A percentile compares a stretch with the other conserved stretches of the same genome.
Evolutionary conservation across 2,797 vertebrate genomes (phyloP).

Genomic region (Dendrocincla tyrannina): DNA sequence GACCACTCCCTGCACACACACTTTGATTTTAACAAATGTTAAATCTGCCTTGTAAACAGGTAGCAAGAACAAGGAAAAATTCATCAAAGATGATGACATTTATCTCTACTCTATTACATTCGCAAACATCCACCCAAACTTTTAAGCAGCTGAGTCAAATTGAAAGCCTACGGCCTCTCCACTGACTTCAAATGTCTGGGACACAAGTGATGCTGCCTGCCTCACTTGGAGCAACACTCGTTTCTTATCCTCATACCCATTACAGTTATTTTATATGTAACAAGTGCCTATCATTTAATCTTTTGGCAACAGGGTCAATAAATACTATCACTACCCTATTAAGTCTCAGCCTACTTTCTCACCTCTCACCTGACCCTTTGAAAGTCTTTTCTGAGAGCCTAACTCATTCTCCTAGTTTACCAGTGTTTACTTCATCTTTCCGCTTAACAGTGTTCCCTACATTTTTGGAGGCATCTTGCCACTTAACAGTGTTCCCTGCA

Average conservation of each 20-base stretch:
- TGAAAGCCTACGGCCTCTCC: not conserved
- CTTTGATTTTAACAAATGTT: not conserved
- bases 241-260: not conserved
- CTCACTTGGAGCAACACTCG: not conserved
- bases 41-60: not conserved
- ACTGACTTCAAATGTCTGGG: not conserved
- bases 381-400: not conserved
- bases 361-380: not conserved
- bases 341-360: not conserved
- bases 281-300: not conserved
- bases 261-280: not conserved
- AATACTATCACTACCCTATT: not conserved
- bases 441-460: not conserved
- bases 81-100: not conserved
- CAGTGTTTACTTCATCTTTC: not conserved
- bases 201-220: not conserved
- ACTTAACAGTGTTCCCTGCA: not conserved
- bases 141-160: not conserved
- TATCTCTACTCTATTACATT: not conserved
- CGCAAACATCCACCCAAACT: not conserved
- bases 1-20: not conserved
- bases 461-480: not conserved
- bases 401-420: not conserved
- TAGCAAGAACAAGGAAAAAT: not conserved
- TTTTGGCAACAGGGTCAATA: not conserved